These are phyloP conservation scores for Vulpes lagopus DNA, from an alignment of 2,113 vertebrate species.

Conservation along the genomic window DNA sequence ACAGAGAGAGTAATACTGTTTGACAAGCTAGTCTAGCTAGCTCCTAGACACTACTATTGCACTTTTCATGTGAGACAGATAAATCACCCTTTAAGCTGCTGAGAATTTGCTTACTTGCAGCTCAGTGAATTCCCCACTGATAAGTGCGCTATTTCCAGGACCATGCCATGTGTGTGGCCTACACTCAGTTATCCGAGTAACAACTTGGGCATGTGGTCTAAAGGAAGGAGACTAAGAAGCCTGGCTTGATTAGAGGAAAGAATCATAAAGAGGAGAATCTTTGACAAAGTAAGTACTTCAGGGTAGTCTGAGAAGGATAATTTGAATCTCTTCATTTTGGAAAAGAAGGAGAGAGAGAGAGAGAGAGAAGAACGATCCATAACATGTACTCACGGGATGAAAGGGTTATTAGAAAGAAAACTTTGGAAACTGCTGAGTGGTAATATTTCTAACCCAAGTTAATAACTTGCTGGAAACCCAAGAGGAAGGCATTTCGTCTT, in stretches of 20 bases:
- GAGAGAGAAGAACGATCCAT: neutral
- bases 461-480: conserved; percentile 73
- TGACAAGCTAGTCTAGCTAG: neutral
- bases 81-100: neutral
- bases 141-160: neutral
- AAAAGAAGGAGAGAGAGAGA: neutral
- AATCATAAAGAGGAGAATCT: neutral
- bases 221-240: neutral
- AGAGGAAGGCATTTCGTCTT: conserved; percentile 72
- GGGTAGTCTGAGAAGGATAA: conserved; percentile 9
- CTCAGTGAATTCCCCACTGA: neutral
- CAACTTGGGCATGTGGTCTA: neutral
- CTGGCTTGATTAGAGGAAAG: neutral
- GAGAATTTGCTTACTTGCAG: conserved; percentile 22
- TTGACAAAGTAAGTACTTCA: neutral
- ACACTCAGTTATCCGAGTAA: neutral
- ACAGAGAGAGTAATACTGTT: neutral
- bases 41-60: neutral
- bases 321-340: conserved; percentile 31
- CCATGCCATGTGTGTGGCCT: neutral
- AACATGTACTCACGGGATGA: conserved; percentile 42
- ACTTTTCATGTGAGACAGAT: neutral
- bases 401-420: conserved; percentile 65
- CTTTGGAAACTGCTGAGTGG: conserved; percentile 70
- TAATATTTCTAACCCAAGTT: conserved; percentile 66